Base-by-base conservation (phyloP, 2,888 invertebrate species). In the Pseudococcus longispinus region DNA sequence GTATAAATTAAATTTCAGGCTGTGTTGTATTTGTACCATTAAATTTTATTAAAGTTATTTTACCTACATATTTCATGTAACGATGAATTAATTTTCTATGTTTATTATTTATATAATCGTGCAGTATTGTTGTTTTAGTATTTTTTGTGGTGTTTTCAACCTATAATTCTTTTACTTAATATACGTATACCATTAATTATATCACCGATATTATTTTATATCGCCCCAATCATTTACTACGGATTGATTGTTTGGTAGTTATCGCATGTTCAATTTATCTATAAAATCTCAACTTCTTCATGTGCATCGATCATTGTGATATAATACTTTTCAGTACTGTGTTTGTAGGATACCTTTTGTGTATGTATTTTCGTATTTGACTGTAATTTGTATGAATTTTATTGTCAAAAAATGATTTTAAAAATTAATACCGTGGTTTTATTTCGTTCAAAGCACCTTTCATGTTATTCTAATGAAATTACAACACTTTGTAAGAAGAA, bases 91-190 rank as follows among this genome's bases (percentile, higher is more conserved):
- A 42, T 20, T 80, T 74, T 74, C 1, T 37, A n/a, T 37, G 23
- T 80, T 80, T 29, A 70, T 42, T 3, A n/a, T 77, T 77, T 26
- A 15, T 2, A 80, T 42, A 20, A 42, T 80, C 77, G 42, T 51
- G n/a, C 51, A 51, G 77, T 80, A 80, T 80, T 80, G 5, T 80
- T 42, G 42, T 80, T 80, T 42, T 80, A 80, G 37, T 80, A 80
- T 37, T 77, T 74, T 74, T 80, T n/a, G 11, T 42, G 77, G 77
- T 80, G 23, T 80, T 80, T 80, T 80, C 11, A n/a, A 42, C 20
- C 42, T 18, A 13, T 15, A 80, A 42, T 42, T 42, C 11, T 80
- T 80, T 74, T 74, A 74, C 37, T 26, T 23, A 20, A 37, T 37
- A 4, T 37, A 37, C n/a, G 37, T 29, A 11, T 70, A 74, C 37